Base-by-base conservation (phyloP, 2,113 vertebrate genomes). In the Dissostichus mawsoni region DNA sequence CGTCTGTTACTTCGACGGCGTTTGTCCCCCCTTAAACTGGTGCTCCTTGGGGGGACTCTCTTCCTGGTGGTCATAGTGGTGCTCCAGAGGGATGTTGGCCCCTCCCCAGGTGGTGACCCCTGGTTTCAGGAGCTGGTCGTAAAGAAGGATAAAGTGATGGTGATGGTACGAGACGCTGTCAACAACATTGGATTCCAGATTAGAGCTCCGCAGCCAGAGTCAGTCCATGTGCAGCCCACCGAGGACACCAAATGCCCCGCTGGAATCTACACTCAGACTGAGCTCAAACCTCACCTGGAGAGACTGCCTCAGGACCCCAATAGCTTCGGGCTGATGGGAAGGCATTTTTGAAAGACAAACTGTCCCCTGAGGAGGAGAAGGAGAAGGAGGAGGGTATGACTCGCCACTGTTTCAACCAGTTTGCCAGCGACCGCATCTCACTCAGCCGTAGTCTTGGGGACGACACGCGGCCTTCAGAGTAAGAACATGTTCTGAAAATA, bases 371-470 rank as follows among this genome's bases (percentile, higher is more conserved):
- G 71, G 97, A 99, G 89, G 94, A 89, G 18, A 95, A 95, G 83
- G 97, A 98, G 85, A 99, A 97, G 87, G 95, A 96, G 14, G 89
- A 87, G 0, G 98, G 98, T 13, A 97, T 97, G 56, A 96, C 94
- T n/a, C 96, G 97, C 14, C 96, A 99, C 84, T 99, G 98, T 74
- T 99, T 99, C 93, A 99, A 99, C 64, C 97, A 97, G 91, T 99
- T 96, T 76, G 97, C 97, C 91, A 98, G 96, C 25, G 98, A 98
- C 87, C 96, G 92, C 50, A 97, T 99, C 92, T 99, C 98, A 1
- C 95, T 99, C 45, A 97, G 98, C 87, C 95, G 98, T 0, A 94
- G 95, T 29, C 94, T 99, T 57, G 98, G 98, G 14, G 96, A 97
- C 0, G 98, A 99, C 95, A 98, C 96, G 0, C 94, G 98, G 58